phyloP scores from a whole-genome alignment of 2,888 invertebrate species.

The Junonia oenone region DNA sequence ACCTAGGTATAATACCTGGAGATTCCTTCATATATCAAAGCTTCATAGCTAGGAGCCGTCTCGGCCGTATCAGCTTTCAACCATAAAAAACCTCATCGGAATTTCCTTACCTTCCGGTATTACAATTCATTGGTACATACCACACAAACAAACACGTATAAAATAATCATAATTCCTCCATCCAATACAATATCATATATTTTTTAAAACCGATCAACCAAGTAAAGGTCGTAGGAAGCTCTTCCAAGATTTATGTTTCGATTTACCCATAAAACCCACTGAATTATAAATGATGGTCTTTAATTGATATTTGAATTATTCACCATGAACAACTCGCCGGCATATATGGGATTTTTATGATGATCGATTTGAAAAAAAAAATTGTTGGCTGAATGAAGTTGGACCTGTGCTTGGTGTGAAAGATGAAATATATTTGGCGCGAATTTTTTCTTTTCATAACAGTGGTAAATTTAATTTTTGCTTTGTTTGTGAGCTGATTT shows the following conservation, averaged over 20 bases:
- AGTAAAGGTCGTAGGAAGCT: neutral
- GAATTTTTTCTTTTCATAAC: too few species aligned
- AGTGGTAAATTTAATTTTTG: too few species aligned
- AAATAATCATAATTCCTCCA: neutral
- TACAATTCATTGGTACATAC: too few species aligned
- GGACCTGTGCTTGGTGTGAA: neutral
- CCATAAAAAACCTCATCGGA: too few species aligned
- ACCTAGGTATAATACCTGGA: too few species aligned
- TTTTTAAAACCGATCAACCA: neutral
- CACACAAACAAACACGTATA: neutral
- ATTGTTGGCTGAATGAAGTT: neutral
- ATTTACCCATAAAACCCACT: conserved; percentile 8
- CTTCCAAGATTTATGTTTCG: conserved; percentile 8
- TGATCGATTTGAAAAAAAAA: neutral
- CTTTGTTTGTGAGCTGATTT: too few species aligned
- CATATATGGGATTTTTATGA: conserved; percentile 1
- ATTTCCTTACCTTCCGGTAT: too few species aligned
- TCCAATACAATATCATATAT: neutral
- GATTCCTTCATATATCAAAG: too few species aligned
- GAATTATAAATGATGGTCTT: conserved; percentile 10
- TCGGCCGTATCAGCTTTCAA: too few species aligned
- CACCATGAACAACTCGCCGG: neutral
- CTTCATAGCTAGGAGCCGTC: too few species aligned
- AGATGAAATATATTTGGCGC: neutral
- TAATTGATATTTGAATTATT: conserved; percentile 17